Conservation (phyloP, 2,888 invertebrate genomes). For the Cosmia trapezina region DNA sequence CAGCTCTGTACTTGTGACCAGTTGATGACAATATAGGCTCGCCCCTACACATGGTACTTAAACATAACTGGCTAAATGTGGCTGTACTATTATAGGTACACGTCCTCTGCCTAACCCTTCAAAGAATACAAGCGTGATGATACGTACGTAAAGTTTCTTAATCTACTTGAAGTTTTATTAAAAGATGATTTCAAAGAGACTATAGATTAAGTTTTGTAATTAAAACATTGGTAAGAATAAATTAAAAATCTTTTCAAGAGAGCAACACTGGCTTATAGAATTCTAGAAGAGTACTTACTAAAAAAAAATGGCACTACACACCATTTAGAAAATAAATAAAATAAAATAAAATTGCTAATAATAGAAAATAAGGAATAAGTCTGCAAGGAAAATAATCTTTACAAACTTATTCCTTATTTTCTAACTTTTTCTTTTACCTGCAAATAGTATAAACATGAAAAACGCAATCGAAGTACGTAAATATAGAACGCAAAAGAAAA, state of each 20-base stretch:
- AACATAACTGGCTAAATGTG: not conserved
- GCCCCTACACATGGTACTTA: no score
- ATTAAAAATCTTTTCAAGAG: not conserved
- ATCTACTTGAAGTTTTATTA: slow-evolving; percentile 20
- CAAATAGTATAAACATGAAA: not conserved
- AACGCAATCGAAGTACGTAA: not conserved
- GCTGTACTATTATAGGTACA: not conserved
- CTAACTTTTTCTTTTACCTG: not conserved
- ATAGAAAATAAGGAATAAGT: no score
- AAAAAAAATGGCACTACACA: no score
- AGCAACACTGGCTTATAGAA: not conserved
- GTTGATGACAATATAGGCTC: not conserved
- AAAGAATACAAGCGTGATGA: rapidly evolving
- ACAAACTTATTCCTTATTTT: no score
- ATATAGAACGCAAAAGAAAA: not conserved
- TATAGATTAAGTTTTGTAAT: slow-evolving; percentile 17
- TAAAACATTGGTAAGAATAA: slow-evolving; percentile 3
- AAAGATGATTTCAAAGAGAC: not conserved
- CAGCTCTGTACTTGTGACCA: no score
- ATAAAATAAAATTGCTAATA: no score
- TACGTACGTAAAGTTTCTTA: slow-evolving; percentile 23
- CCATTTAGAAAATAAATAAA: no score
- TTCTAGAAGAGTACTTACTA: not conserved
- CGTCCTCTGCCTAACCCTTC: no score
- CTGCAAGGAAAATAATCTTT: no score